Evolutionary conservation across 37 sponge, comb jelly and placozoan species (phyloP), one percentile per base, ranked within the genome.

Genomic region (Dysidea cf. avara): DNA sequence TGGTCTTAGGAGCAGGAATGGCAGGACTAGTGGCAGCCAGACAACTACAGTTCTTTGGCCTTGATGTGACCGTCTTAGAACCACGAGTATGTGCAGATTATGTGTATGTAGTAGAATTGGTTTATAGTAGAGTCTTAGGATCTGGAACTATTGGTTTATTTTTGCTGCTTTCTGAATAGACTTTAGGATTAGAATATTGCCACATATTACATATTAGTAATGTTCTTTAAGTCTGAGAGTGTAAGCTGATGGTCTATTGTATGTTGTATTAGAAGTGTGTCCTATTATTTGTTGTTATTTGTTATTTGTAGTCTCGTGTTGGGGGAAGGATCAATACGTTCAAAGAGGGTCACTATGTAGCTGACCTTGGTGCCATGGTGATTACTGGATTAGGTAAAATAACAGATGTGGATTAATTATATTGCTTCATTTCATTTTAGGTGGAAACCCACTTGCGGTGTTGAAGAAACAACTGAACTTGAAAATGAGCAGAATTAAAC

Each of bases 321-420:
- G 99, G 99, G 31, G 99, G 99, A 36, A 81, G 99, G 31, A 72
- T 98, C 51, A 77, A 84, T 58, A 98, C 96, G 3, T 98, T 95
- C 63, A 80, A 66, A 35, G 79, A 79, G 25, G 93, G 90, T 6
- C 53, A 53, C n/a, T 92, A 72, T 58, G 79, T 86, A 0, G 99
- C 96, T 39, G 99, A 98, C 64, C 73, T 98, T 32, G 99, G 99
- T 1, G 99, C 99, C 56, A 98, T 98, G 99, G 99, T 98, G 50
- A 81, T 98, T 38, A 98, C 99, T 38, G 99, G 99, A 9, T 72
- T 98, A 35, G 99, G 88, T 81, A 25, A 63, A 56, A n/a, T 24
- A 60, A 68, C 14, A 68, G 40, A 12, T 18, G 11, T 32, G 5
- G 43, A 24, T 25, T 67, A 9, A 18, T 21, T 4, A 52, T 26